phyloP scores from a whole-genome alignment of 1,140 invertebrate genomes.

The Bombus fervidus region DNA sequence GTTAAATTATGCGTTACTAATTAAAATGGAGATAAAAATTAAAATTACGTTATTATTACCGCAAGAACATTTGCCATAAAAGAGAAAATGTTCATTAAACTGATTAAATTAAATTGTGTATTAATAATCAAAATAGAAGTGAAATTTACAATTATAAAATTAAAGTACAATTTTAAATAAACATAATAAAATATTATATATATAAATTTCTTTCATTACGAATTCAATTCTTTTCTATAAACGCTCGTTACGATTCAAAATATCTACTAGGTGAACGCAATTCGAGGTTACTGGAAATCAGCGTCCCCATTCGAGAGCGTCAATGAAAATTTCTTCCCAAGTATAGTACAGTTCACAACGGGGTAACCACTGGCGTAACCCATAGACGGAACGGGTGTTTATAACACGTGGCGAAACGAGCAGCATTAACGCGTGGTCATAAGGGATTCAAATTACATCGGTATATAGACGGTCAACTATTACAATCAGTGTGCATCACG shows the following conservation, averaged over 20 bases:
- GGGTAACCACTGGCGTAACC: neutral
- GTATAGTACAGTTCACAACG: neutral
- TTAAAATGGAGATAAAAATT: too few species aligned
- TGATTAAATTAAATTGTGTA: too few species aligned
- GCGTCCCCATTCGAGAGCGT: neutral
- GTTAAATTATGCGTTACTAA: too few species aligned
- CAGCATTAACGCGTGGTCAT: conserved; percentile 50
- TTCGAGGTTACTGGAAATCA: conserved; percentile 4
- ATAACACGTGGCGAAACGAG: conserved; percentile 29
- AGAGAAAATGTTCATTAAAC: too few species aligned
- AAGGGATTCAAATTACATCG: conserved; percentile 54
- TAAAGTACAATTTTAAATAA: neutral
- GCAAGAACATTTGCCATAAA: too few species aligned
- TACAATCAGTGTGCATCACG: conserved; percentile 59
- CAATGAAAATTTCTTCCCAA: conserved; percentile 27
- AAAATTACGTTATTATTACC: too few species aligned
- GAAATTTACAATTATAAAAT: neutral
- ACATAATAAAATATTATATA: neutral
- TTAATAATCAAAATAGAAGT: too few species aligned
- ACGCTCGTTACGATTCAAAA: neutral
- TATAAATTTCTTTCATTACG: too few species aligned
- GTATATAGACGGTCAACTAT: conserved; percentile 6
- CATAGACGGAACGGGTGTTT: conserved; percentile 32
- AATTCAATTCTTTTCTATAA: too few species aligned
- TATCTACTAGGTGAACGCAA: neutral